Evolutionary conservation across 2,888 invertebrate species (phyloP).

Genomic region (Marronus borbonicus): DNA sequence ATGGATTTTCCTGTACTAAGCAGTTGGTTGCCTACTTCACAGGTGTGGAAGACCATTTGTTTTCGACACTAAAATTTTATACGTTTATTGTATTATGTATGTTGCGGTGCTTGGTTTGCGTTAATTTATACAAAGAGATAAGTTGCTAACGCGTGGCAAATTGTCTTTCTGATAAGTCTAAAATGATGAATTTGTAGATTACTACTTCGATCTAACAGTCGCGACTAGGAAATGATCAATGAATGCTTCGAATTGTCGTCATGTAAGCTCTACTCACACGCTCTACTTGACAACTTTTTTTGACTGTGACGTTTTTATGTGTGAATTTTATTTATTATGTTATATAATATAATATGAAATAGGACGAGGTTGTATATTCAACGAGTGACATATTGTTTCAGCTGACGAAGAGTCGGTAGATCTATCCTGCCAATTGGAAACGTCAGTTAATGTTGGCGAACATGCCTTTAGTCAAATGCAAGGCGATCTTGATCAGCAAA

Average conservation of each 20-base stretch:
- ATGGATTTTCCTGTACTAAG: no score
- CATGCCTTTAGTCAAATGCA: slow-evolving; percentile 89
- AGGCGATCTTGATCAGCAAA: slow-evolving; percentile 90
- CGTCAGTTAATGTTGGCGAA: slow-evolving; percentile 77
- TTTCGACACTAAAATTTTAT: background rate
- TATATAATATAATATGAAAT: background rate
- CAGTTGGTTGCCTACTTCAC: background rate
- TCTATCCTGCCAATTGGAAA: slow-evolving; percentile 76
- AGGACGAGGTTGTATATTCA: background rate
- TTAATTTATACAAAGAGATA: slow-evolving; percentile 43
- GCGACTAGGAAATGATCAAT: slow-evolving; percentile 64
- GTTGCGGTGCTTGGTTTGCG: background rate
- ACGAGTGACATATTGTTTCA: slow-evolving; percentile 60
- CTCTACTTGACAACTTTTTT: slow-evolving; percentile 46
- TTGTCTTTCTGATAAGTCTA: background rate
- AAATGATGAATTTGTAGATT: slow-evolving; percentile 32
- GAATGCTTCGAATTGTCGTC: slow-evolving; percentile 67
- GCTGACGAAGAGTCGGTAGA: slow-evolving; percentile 84
- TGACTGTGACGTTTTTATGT: no score
- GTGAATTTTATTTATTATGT: no score
- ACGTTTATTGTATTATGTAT: slow-evolving; percentile 16
- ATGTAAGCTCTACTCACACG: slow-evolving; percentile 63
- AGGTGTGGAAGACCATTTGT: background rate
- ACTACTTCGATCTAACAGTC: slow-evolving; percentile 4
- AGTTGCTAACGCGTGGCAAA: slow-evolving; percentile 5